Evolutionary conservation across 1,140 invertebrate species (phyloP).

Genomic region (Holotrichia oblita): DNA sequence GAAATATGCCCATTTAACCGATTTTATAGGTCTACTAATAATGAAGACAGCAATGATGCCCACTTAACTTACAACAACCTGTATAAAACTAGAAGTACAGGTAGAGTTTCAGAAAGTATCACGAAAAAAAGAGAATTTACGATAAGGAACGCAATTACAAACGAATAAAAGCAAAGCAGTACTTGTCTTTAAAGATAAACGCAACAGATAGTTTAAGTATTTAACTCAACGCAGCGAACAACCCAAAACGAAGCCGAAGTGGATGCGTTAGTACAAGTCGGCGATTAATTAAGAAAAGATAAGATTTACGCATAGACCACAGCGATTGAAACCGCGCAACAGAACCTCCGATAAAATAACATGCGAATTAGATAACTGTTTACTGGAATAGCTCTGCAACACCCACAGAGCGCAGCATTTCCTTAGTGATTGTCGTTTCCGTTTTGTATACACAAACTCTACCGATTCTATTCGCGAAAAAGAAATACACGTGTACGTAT

Average conservation of each 20-base stretch:
- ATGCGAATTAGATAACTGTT: constrained; percentile 11
- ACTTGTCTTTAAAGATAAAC: not conserved
- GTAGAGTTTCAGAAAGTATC: too few species aligned
- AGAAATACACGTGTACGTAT: not conserved
- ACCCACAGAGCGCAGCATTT: not conserved
- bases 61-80: too few species aligned
- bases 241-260: not conserved
- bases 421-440: constrained; percentile 26
- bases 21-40: too few species aligned
- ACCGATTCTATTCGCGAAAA: not conserved
- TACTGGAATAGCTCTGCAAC: not conserved
- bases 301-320: constrained; percentile 9
- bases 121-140: not conserved
- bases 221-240: not conserved
- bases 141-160: constrained; percentile 8
- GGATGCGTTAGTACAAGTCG: not conserved
- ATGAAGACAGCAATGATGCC: too few species aligned
- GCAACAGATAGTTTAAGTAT: not conserved
- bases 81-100: too few species aligned
- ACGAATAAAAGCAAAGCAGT: not conserved
- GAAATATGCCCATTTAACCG: too few species aligned
- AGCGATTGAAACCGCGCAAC: not conserved
- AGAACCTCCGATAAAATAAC: not conserved
- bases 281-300: constrained; percentile 29
- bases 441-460: not conserved